Evolutionary conservation across 2,888 invertebrate species (phyloP).

Genomic region (Blastobasis lacticolella): DNA sequence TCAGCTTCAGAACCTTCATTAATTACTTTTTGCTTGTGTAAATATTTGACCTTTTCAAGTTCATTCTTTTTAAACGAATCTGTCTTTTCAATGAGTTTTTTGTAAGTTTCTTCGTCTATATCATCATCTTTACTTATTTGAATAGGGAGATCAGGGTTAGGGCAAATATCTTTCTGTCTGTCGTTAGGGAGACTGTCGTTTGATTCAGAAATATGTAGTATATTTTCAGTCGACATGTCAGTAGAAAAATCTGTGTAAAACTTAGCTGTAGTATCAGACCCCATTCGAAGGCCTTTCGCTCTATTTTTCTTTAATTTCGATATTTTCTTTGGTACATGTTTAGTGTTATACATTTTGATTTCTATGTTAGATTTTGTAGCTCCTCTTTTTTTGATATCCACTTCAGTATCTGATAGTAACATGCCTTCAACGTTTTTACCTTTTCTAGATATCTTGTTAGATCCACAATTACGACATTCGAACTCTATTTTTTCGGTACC

Average conservation of each 20-base stretch:
- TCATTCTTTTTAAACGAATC: slow-evolving; percentile 72
- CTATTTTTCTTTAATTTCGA: slow-evolving; percentile 81
- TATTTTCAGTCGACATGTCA: slow-evolving; percentile 76
- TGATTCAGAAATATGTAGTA: slow-evolving; percentile 78
- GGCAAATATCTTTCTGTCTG: slow-evolving; percentile 34
- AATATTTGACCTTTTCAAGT: slow-evolving; percentile 63
- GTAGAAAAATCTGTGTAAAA: slow-evolving; percentile 79
- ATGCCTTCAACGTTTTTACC: slow-evolving; percentile 35
- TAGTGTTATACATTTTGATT: slow-evolving; percentile 77
- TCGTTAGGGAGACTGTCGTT: slow-evolving; percentile 74
- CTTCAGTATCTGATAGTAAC: slow-evolving; percentile 52
- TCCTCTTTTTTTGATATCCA: slow-evolving; percentile 39
- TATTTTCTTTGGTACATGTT: slow-evolving; percentile 81
- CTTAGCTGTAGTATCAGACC: slow-evolving; percentile 72
- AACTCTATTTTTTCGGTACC: slow-evolving; percentile 63
- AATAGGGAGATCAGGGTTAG: slow-evolving; percentile 30
- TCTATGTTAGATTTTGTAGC: slow-evolving; percentile 56
- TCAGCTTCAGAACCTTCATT: slow-evolving; percentile 58
- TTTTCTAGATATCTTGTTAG: slow-evolving; percentile 57
- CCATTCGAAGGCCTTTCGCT: slow-evolving; percentile 66
- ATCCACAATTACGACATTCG: slow-evolving; percentile 63
- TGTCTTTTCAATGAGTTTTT: slow-evolving; percentile 65
- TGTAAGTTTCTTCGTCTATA: slow-evolving; percentile 64
- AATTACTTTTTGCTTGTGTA: slow-evolving; percentile 66
- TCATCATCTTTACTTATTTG: slow-evolving; percentile 59